Evolutionary conservation across 2,888 invertebrate species (phyloP), one percentile per base, ranked within the genome.

Genomic region (Eucera pruinosa): DNA sequence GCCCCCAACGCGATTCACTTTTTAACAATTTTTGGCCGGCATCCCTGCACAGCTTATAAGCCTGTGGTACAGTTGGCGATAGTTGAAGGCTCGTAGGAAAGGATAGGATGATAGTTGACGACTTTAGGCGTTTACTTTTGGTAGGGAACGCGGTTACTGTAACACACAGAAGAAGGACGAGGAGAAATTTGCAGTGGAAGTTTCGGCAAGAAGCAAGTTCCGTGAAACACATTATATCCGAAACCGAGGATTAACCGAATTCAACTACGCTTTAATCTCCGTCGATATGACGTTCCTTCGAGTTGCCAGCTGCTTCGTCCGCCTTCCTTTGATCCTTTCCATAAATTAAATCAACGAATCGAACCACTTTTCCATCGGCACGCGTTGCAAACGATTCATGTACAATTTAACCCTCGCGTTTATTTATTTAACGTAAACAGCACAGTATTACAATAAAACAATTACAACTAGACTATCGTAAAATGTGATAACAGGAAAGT

Each of bases 311-410:
- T 36, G 36, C 36, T 60, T 73, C 47, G 52, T 52, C 20, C 33
- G 52, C n/a, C 33, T 36, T 20, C 41, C 60, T 72, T 65, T 72
- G 75, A 75, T 72, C 72, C 65, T 60, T 60, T 64, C 20, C 57
- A 45, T 52, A 50, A 64, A 74, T 74, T 71, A 50, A 64, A 74
- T 71, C 64, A 71, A 71, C 71, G 50, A 71, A 58, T 71, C 30
- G 18, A 43, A n/a, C n/a, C 52, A 45, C 13, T 2, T 18, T 7
- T 18, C 11, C 33, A 50, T 52, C 43, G 50, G 39, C 54, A 25
- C 20, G 9, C 25, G 18, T 23, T 11, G 39, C 4, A 30, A 55
- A 69, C 60, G 61, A 73, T 61, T 50, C 41, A 36, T 6, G 36
- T 27, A 11, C 13, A 13, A 47, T 20, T 45, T 47, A 20, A 6